phyloP scores from a whole-genome alignment of 2,888 invertebrate genomes.

The Sminthurinus aureus region DNA sequence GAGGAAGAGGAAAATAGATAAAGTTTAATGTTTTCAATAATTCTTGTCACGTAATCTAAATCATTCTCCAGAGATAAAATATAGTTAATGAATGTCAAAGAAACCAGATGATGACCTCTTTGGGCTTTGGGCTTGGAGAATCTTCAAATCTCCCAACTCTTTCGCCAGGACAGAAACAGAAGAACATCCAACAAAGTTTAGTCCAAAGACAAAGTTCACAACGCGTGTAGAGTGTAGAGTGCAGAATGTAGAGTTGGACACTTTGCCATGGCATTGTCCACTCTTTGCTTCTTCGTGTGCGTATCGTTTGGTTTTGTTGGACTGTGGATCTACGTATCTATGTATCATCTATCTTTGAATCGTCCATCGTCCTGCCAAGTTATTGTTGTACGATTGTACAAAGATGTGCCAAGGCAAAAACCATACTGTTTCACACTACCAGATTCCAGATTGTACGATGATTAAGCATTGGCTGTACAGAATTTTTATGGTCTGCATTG shows the following conservation, averaged over 20 bases:
- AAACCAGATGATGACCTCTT: conserved; percentile 29
- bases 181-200: neutral
- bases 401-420: too few relatives aligned
- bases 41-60: conserved; percentile 36
- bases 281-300: neutral
- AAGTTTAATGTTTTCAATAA: conserved; percentile 26
- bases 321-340: too few relatives aligned
- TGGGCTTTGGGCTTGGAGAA: neutral
- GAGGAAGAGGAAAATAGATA: conserved; percentile 15
- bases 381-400: too few relatives aligned
- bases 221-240: neutral
- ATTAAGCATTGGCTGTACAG: too few relatives aligned
- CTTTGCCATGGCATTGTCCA: neutral
- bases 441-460: too few relatives aligned
- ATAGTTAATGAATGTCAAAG: conserved; percentile 32
- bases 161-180: neutral
- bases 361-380: too few relatives aligned
- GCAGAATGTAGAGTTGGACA: neutral
- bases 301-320: too few relatives aligned
- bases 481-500: too few relatives aligned
- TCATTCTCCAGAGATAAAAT: conserved; percentile 32
- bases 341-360: too few relatives aligned
- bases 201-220: neutral
- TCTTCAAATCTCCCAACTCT: neutral
- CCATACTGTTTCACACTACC: too few relatives aligned